Evolutionary conservation across 2,113 vertebrate species (phyloP).

Genomic region (Spilogale gracilis): DNA sequence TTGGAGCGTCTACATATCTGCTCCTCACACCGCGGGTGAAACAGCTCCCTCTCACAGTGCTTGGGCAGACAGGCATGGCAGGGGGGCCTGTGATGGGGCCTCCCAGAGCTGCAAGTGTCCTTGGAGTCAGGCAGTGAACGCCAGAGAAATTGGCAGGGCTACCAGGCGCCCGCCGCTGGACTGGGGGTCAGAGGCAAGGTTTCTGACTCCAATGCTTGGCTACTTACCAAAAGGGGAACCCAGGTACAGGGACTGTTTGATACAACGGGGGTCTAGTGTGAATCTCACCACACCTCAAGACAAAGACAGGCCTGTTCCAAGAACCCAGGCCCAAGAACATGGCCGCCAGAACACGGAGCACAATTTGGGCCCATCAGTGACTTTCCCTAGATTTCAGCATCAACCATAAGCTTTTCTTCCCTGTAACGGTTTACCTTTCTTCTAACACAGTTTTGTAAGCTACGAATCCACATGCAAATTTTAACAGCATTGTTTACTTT

Average conservation of each 20-base stretch:
- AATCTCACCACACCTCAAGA: background rate
- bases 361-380: background rate
- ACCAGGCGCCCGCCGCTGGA: rapidly evolving
- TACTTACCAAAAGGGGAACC: background rate
- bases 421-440: background rate
- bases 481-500: background rate
- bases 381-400: background rate
- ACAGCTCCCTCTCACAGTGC: background rate
- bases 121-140: background rate
- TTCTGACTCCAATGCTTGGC: background rate
- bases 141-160: background rate
- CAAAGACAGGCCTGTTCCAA: background rate
- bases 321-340: background rate
- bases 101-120: background rate
- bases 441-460: background rate
- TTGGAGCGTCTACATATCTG: background rate
- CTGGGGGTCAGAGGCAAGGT: background rate
- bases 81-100: background rate
- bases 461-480: background rate
- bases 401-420: background rate
- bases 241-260: background rate
- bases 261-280: background rate
- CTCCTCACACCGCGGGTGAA: background rate
- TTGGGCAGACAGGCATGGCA: background rate
- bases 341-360: background rate